Evolutionary conservation across 2,113 vertebrate genomes (phyloP).

Genomic region (Brachyhypopomus gauderio): DNA sequence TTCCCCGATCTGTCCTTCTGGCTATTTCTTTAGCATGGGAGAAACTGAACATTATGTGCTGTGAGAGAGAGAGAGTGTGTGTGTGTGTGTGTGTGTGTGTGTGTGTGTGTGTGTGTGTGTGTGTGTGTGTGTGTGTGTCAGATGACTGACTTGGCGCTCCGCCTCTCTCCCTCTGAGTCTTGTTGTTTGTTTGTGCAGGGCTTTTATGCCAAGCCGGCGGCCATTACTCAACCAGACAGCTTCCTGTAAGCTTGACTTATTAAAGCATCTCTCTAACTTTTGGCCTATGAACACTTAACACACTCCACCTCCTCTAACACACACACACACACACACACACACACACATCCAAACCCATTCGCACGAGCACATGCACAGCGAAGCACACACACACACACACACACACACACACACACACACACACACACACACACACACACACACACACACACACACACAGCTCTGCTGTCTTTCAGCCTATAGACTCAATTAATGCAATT

Average conservation of each 20-base stretch:
- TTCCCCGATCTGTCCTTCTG: slow-evolving; percentile 46
- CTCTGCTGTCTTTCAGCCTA: not conserved
- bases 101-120: slow-evolving; percentile 26
- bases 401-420: no score
- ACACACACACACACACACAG: slow-evolving; percentile 1
- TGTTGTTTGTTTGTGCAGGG: slow-evolving; percentile 58
- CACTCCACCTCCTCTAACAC: slow-evolving; percentile 13
- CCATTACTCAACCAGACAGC: slow-evolving; percentile 60
- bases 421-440: slow-evolving; percentile 9
- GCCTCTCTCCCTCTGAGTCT: slow-evolving; percentile 46
- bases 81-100: slow-evolving; percentile 25
- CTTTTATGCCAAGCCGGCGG: slow-evolving; percentile 57
- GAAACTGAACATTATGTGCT: slow-evolving; percentile 10
- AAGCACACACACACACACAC: not conserved
- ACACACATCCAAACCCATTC: slow-evolving; percentile 21
- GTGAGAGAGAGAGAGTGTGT: slow-evolving; percentile 24
- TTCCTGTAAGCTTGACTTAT: slow-evolving; percentile 56
- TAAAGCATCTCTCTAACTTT: slow-evolving; percentile 51
- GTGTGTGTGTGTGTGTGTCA: slow-evolving; percentile 20
- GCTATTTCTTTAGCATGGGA: slow-evolving; percentile 37
- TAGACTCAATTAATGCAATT: slow-evolving; percentile 24
- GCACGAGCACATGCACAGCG: no score
- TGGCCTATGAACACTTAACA: slow-evolving; percentile 53
- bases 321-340: slow-evolving; percentile 12
- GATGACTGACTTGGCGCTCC: slow-evolving; percentile 40